phyloP scores from a whole-genome alignment of 2,888 invertebrate genomes.

The Ophioninae sp. region DNA sequence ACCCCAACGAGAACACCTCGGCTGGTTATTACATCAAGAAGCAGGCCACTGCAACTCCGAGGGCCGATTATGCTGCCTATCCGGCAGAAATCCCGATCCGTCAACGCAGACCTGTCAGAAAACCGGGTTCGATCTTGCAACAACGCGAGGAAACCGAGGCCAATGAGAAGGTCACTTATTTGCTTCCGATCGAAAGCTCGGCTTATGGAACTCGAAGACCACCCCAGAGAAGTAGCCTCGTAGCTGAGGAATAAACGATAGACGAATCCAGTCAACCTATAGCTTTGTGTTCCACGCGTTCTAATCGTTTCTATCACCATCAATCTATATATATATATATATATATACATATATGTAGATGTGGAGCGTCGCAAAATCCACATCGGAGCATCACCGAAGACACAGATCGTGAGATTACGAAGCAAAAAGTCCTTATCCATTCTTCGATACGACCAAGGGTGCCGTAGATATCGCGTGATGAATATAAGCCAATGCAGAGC shows the following conservation, averaged over 20 bases:
- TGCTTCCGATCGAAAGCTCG: constrained; percentile 74
- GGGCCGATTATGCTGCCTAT: constrained; percentile 75
- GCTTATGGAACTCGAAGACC: constrained; percentile 73
- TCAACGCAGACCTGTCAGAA: constrained; percentile 72
- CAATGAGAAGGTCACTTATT: constrained; percentile 75
- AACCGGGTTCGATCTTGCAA: constrained; percentile 72
- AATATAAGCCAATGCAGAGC: background rate
- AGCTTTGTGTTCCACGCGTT: constrained; percentile 48
- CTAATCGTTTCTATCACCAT: constrained; percentile 38
- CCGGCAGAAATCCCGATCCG: constrained; percentile 70
- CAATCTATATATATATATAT: background rate
- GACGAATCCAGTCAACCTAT: constrained; percentile 17
- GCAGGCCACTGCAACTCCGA: constrained; percentile 68
- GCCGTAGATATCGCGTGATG: background rate
- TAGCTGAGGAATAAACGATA: constrained; percentile 61
- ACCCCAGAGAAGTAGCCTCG: constrained; percentile 54
- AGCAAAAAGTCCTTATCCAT: background rate
- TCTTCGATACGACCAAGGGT: background rate
- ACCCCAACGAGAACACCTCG: constrained; percentile 69
- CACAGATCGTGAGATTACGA: background rate
- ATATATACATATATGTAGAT: background rate
- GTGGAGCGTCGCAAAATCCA: background rate
- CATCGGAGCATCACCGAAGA: background rate
- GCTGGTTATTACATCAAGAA: constrained; percentile 75
- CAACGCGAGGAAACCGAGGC: constrained; percentile 67